Evolutionary conservation across 2,797 vertebrate species (phyloP), one percentile per base, ranked within the genome.

Genomic region (Scolopax bukidnonensis): DNA sequence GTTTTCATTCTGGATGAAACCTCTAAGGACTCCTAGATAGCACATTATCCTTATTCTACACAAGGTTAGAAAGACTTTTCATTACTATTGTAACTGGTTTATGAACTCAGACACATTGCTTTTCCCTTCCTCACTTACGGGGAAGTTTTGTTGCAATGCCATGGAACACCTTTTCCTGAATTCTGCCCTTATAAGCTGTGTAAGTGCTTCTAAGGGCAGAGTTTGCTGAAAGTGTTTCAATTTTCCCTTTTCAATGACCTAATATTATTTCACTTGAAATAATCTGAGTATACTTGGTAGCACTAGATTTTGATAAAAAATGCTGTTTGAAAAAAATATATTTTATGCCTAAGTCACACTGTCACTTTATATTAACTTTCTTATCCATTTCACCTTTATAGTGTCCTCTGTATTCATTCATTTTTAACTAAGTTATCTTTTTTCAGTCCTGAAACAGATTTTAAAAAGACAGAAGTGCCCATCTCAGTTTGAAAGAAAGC

Each of bases 361-460:
- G 94, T 94, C 94, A 94, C 67, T 96, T 98, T 93, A 93, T 82
- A 97, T 97, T 97, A 98, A 65, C 82, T 81, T 87, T 81, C 86
- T 95, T 96, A 95, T 91, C 56, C 68, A 75, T 96, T 96, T 97
- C 95, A 90, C 80, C 86, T 96, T 93, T 93, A 92, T 87, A n/a
- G 84, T 93, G 96, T 84, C 93, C 90, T 93, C 80, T 90, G 57
- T 84, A 94, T 93, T 88, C 85, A 97, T 96, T 95, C 69, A 96
- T 96, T 96, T 94, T 93, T 95, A 97, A 96, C 67, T 73, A 97
- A 79, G 87, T 89, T 91, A 82, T 84, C 73, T 89, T 94, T 95
- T 90, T 93, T 77, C 89, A 90, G 68, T 74, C 67, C 77, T 94
- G 78, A 96, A 94, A 94, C 90, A 90, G 83, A 88, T 94, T 96